A percentile compares a stretch with the other conserved stretches of the same genome.
phyloP scores from a whole-genome alignment of 2,797 vertebrate genomes.

The Eremophila alpestris region DNA sequence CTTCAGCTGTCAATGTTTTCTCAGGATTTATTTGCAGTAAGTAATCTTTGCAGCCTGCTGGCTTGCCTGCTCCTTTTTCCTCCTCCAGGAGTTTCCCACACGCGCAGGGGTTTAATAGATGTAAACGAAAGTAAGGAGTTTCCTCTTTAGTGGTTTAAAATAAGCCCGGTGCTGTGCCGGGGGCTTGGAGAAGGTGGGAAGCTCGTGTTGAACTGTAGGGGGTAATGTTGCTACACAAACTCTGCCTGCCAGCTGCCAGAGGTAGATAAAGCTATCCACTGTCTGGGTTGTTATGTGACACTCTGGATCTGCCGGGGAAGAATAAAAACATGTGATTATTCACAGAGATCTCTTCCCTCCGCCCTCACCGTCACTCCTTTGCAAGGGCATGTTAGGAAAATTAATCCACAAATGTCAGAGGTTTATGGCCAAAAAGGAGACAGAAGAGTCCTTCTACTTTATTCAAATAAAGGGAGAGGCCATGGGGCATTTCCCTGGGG shows the following conservation, averaged over 20 bases:
- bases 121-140: neutral
- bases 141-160: neutral
- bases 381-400: neutral
- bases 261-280: constrained; percentile 11
- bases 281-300: neutral
- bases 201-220: constrained; percentile 39
- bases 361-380: rapidly evolving
- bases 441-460: too few species aligned
- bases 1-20: neutral
- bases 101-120: neutral
- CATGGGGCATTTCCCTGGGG: too few species aligned
- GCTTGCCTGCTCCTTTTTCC: neutral
- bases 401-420: too few species aligned
- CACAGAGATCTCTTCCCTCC: neutral
- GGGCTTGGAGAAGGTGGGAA: neutral
- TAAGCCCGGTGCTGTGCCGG: rapidly evolving
- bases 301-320: neutral
- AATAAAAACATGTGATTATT: neutral
- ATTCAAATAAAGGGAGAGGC: too few species aligned
- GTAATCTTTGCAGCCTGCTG: neutral
- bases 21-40: neutral
- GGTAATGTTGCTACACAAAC: constrained; percentile 54
- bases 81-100: neutral
- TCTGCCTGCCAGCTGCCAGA: constrained; percentile 2
- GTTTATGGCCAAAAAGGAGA: too few species aligned